Evolutionary conservation across 1,140 invertebrate species (phyloP).

Genomic region (Drosophila melanica): DNA sequence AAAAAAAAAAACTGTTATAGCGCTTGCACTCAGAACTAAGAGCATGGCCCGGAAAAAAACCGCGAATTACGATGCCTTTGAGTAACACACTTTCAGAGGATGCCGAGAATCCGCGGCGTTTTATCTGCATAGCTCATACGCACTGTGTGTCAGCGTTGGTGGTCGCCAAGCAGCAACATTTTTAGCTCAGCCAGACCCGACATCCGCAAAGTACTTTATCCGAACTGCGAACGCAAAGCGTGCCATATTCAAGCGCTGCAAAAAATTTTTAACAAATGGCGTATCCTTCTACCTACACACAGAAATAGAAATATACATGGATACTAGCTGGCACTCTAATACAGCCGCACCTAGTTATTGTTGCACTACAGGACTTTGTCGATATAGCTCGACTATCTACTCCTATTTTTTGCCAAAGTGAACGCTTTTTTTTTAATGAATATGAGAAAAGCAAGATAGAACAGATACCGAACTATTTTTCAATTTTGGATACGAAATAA

Average conservation of each 20-base stretch:
- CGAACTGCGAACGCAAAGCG: conserved; percentile 25
- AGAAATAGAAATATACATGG: conserved; percentile 5
- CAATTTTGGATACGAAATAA: no score
- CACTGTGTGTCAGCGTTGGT: conserved; percentile 46
- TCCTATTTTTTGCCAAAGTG: conserved; percentile 13
- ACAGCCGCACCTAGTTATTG: conserved; percentile 20
- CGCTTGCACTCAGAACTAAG: background rate
- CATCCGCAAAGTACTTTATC: conserved; percentile 45
- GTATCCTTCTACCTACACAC: conserved; percentile 4
- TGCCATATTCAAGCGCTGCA: conserved; percentile 25
- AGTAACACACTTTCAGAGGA: conserved; percentile 64
- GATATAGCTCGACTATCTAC: conserved; percentile 43
- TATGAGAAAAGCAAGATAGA: no score
- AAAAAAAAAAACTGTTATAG: conserved; percentile 12
- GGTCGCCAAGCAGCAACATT: conserved; percentile 21
- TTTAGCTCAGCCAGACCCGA: conserved; percentile 8
- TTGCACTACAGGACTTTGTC: conserved; percentile 56
- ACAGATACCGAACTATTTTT: no score
- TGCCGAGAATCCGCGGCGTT: conserved; percentile 32
- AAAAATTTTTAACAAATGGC: conserved; percentile 51
- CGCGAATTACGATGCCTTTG: conserved; percentile 67
- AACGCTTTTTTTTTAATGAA: background rate
- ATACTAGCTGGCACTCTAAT: conserved; percentile 5
- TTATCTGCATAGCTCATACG: conserved; percentile 77
- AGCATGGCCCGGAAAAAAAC: conserved; percentile 2